Base-by-base conservation (phyloP, 2,888 invertebrate genomes). In the Tetragonula carbonaria region DNA sequence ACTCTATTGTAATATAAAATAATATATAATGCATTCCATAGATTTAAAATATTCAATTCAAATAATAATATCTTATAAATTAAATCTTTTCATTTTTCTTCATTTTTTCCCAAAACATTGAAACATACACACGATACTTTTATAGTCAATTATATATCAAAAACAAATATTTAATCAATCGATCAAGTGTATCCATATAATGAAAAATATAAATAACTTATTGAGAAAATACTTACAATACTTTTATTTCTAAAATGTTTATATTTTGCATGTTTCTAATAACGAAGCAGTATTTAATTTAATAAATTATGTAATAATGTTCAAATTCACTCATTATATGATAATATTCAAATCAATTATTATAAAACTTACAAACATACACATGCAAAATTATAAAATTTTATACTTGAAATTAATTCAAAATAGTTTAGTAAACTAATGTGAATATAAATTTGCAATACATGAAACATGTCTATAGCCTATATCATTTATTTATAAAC, bases 1-100 rank as follows among this genome's bases (percentile, higher is more conserved):
- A 90, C 90, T 88, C 87, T 82, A 88, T 82, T 92, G 88, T 91
- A 92, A 89, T 89, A 86, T 82, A 84, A 87, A 89, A 75, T 63
- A 84, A 89, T 77, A 78, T 89, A 89, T 84, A 77, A 68, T 83
- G 71, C 87, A 89, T 89, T 90, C 87, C 84, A 82, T 80, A 77
- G 53, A 13, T 78, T 84, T 74, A 77, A 66, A 72, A 86, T 53
- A 75, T 59, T 79, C 53, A 57, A 68, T 67, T 57, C 72, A 65
- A 72, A 75, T 70, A 50, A 74, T 75, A 74, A 74, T 73, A 74
- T 76, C 55, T 83, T 66, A 72, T n/a, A 71, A 23, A 72, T 74
- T 50, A 33, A 77, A 73, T 8, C 45, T 85, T n/a, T 74, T 70
- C 38, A 74, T 84, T 78, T 28, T 50, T 67, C 38, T 62, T 21